These are phyloP conservation scores for Pemphigus obesinymphae DNA, from an alignment of 1,140 invertebrate genomes.

Conservation along the genomic window DNA sequence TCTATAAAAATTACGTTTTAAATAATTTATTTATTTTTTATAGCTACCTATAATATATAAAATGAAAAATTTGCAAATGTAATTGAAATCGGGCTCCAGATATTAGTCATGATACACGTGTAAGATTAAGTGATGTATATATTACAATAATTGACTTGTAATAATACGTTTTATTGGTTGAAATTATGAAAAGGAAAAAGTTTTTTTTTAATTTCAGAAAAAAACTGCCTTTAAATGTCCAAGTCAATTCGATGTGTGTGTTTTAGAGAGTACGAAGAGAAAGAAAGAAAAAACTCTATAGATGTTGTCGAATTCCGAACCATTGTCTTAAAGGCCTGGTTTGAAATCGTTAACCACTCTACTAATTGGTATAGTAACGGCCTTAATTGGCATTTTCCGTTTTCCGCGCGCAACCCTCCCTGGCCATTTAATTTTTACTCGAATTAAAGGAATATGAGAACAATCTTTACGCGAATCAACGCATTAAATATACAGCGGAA, in stretches of 20 bases:
- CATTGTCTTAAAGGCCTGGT: constrained; percentile 5
- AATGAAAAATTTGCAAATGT: too few relatives aligned
- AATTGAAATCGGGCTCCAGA: too few relatives aligned
- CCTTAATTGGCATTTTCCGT: constrained; percentile 9
- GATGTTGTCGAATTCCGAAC: neutral
- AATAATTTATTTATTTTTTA: too few relatives aligned
- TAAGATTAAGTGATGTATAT: too few relatives aligned
- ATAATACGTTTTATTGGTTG: neutral
- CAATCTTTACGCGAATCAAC: neutral
- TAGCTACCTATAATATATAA: too few relatives aligned
- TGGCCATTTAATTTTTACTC: neutral
- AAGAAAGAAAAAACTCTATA: neutral
- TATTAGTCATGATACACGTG: too few relatives aligned
- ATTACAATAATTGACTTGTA: too few relatives aligned
- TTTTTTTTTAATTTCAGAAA: neutral
- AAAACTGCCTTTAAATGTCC: neutral
- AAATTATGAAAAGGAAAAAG: neutral
- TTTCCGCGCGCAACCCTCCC: neutral
- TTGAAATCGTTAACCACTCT: constrained; percentile 16
- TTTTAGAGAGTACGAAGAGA: too few relatives aligned
- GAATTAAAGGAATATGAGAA: neutral
- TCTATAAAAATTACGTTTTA: too few relatives aligned
- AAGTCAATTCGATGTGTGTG: neutral
- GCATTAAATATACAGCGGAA: neutral
- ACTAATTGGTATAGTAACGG: constrained; percentile 26